Evolutionary conservation across 2,888 invertebrate genomes (phyloP), one percentile per base, ranked within the genome.

Genomic region (Desoria tigrina): DNA sequence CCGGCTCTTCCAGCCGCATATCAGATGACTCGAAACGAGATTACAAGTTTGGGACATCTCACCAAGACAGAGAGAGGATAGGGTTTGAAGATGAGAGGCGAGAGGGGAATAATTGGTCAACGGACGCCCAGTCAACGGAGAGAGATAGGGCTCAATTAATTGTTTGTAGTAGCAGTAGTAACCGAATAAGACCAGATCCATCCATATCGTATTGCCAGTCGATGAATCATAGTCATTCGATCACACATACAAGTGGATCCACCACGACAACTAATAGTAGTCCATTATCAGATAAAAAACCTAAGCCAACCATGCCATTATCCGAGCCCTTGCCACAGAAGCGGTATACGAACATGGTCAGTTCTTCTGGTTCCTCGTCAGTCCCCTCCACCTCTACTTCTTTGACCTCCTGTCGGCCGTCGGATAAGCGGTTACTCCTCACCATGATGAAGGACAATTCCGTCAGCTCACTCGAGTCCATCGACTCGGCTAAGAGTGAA

Each of bases 141-240:
- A 45, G 16, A 18, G 45, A 45, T 45, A 45, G 51, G 51, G 3
- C 26, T 24, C 24, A 51, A 7, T 7, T 21, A 26, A 51, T 26
- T 9, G 24, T 26, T 51, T 9, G 21, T 51, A 24, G 26, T 51
- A 49, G 49, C 18, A n/a, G n/a, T n/a, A 32, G 32, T 32, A 32
- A 11, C 32, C 7, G 28, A 45, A n/a, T 58, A 49, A 94, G 82
- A 58, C 37, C 50, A 23, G 63, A 58, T 72, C 72, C 72, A 66
- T 72, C 72, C 69, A 69, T 68, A 54, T 66, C 68, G 57, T 68
- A 66, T 65, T 69, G 69, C 65, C 72, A 72, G 50, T 42, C 51
- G 49, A 54, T 45, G 32, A 42, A 37, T 57, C 49, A 63, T 54
- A 51, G 59, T 37, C 64, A 53, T 23, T 42, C 39, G n/a, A 53